Evolutionary conservation across 2,797 vertebrate genomes (phyloP), one percentile per base, ranked within the genome.

Genomic region (Manis javanica): DNA sequence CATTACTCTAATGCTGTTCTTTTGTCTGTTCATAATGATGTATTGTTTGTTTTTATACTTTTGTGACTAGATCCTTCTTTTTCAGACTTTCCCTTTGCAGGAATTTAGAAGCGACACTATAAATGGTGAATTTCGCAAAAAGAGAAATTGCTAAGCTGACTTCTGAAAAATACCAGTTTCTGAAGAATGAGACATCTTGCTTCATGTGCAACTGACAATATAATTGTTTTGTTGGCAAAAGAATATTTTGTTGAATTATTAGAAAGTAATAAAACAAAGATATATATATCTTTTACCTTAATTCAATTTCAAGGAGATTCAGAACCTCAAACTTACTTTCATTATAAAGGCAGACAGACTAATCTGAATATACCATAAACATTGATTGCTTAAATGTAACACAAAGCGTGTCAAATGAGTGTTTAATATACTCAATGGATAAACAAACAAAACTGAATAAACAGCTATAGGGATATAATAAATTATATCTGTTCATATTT

Each of bases 401-500:
- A 92, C 34, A 97, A 81, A 96, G 18, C 23, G 68, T 85, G 16
- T 94, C 42, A 89, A 95, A 85, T 87, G 93, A 92, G 18, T 83
- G n/a, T 74, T 94, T 98, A 98, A 97, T 97, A 98, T 89, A 98
- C 90, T 98, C 98, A 98, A 98, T 98, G 98, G 96, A 98, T 98
- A 99, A 97, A 97, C 92, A 98, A 98, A 98, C 97, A 98, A 98
- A 98, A 98, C 98, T 98, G 97, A 97, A 92, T 85, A 83, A 86
- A 98, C 23, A 98, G 96, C 98, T 94, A 92, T 90, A 92, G 91
- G 95, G 93, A 42, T 95, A 98, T 98, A 98, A 98, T 98, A 98
- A 99, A 98, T 98, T 98, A 98, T 99, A 99, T 98, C 96, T 97
- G 95, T 98, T 97, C 97, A 98, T 98, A 98, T 98, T 99, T 99